Evolutionary conservation across 2,888 invertebrate genomes (phyloP), one percentile per base, ranked within the genome.

Genomic region (Hydrotaea diabolus): DNA sequence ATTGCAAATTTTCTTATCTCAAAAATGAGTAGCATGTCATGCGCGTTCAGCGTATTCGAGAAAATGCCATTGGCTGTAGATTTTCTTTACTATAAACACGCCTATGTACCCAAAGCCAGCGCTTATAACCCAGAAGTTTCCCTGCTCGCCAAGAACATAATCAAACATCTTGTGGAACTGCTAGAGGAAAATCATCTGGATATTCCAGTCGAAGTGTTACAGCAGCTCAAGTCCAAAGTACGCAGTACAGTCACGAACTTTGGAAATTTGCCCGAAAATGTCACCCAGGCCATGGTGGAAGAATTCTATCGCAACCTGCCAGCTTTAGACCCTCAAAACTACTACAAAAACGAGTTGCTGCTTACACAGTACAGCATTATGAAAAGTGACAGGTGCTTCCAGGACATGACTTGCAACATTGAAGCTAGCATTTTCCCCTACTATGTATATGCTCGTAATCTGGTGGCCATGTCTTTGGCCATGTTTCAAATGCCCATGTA

Each of bases 1-100:
- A 91, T 91, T 89, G 0, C 88, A 88, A n/a, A 90, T 91, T 8
- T 88, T 0, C 7, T 69, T 84, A 88, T 53, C 1, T 91, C 8
- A 39, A 78, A 3, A 36, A n/a, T 62, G n/a, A 1, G 87, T 89
- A 13, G 80, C 85, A n/a, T n/a, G n/a, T n/a, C 4, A 9, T 9
- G 21, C 11, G 57, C 19, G 0, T 91, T 91, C 72, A 69, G 88
- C 1, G n/a, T n/a, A n/a, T n/a, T n/a, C n/a, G n/a, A 84, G 85
- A 39, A 88, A 89, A 89, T 92, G 90, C 88, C 89, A 39, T 46
- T 88, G 13, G 90, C 90, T 11, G 80, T 87, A 0, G 89, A 86
- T 66, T 86, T 86, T 8, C 72, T 92, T 0, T 89, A 89, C 39
- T 86, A 87, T 43, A 77, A 89, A 5, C 86, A 85, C 2, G 88